A percentile compares a stretch with the other conserved stretches of the same genome.
Evolutionary conservation across 2,797 vertebrate species (phyloP).

Genomic region (Pygocentrus nattereri): DNA sequence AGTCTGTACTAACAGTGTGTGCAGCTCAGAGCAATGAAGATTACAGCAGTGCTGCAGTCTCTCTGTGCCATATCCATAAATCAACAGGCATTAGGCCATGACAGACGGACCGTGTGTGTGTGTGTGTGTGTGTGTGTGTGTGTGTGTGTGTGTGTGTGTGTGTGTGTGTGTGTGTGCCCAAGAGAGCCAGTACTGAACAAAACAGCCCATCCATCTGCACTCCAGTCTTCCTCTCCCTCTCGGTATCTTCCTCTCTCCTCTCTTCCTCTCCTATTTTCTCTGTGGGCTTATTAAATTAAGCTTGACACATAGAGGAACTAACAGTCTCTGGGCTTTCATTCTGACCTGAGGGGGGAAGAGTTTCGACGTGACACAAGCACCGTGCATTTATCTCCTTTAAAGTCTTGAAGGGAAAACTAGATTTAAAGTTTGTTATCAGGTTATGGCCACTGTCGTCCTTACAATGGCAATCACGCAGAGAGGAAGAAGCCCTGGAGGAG

Average conservation of each 20-base stretch:
- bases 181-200: slow-evolving; percentile 35
- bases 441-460: slow-evolving; percentile 41
- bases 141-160: slow-evolving; percentile 31
- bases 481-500: neutral
- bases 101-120: slow-evolving; percentile 45
- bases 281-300: slow-evolving; percentile 56
- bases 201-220: slow-evolving; percentile 50
- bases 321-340: slow-evolving; percentile 51
- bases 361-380: slow-evolving; percentile 38
- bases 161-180: slow-evolving; percentile 3
- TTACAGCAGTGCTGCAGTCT: slow-evolving; percentile 60
- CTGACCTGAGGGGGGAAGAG: slow-evolving; percentile 43
- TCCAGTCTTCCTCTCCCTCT: slow-evolving; percentile 16
- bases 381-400: slow-evolving; percentile 56
- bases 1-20: slow-evolving; percentile 48
- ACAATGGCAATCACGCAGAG: slow-evolving; percentile 26
- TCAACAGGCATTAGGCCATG: slow-evolving; percentile 61
- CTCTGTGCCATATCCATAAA: slow-evolving; percentile 58
- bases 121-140: slow-evolving; percentile 21
- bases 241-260: slow-evolving; percentile 24
- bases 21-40: slow-evolving; percentile 48
- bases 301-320: slow-evolving; percentile 54
- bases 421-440: slow-evolving; percentile 60
- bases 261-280: slow-evolving; percentile 43
- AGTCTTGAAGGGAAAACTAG: slow-evolving; percentile 53